Conservation (phyloP, 2,888 invertebrate species). For the Lepidonotus clava region DNA sequence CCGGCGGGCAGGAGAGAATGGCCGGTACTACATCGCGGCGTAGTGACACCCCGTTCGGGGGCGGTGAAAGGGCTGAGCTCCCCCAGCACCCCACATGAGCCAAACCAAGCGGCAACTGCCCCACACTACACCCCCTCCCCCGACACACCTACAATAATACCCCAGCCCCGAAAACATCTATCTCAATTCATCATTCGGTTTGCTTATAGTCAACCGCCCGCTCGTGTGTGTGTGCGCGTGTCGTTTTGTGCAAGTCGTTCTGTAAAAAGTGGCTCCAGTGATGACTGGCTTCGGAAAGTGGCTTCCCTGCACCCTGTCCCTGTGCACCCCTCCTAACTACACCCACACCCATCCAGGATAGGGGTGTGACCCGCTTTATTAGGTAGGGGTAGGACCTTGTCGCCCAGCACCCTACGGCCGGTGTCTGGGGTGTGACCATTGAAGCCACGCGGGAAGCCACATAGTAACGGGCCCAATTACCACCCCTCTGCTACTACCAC, state of each 20-base stretch:
- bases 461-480: conserved; percentile 6
- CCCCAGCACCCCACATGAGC: no score
- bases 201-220: no score
- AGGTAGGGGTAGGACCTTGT: background rate
- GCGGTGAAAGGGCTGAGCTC: conserved; percentile 12
- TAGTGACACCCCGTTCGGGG: conserved; percentile 16
- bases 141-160: no score
- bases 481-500: background rate
- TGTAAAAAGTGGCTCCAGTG: no score
- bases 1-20: conserved; percentile 26
- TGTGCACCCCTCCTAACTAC: background rate
- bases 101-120: no score
- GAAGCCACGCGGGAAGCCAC: conserved; percentile 25
- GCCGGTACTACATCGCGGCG: background rate
- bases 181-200: conserved; percentile 14
- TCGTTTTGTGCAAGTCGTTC: no score
- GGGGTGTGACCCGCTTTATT: no score
- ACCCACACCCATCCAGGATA: background rate
- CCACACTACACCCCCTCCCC: no score
- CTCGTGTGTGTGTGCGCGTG: no score
- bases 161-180: no score
- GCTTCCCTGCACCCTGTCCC: no score
- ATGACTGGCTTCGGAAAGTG: no score
- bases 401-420: background rate
- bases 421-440: background rate